These are phyloP conservation scores for Bugulina stolonifera DNA, from an alignment of 2,888 invertebrate species.

Conservation along the genomic window DNA sequence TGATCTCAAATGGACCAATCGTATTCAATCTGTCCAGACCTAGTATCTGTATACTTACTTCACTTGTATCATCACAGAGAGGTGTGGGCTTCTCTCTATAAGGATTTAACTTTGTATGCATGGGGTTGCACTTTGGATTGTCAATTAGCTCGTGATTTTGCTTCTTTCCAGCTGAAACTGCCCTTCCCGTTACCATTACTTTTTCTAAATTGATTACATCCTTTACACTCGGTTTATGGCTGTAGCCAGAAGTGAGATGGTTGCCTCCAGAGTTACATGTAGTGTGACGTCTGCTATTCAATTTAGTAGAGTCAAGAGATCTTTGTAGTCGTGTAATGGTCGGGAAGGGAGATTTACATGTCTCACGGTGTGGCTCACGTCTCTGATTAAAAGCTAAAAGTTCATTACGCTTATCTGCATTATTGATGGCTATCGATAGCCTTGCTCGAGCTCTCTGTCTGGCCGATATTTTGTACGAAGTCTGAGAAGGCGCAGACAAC, in stretches of 20 bases:
- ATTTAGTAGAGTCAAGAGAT: neutral
- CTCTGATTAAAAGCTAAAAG: conserved; percentile 8
- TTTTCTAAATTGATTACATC: neutral
- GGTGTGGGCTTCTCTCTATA: neutral
- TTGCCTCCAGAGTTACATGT: too few relatives aligned
- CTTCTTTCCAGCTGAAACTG: neutral
- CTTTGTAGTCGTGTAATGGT: neutral
- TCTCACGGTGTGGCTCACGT: neutral
- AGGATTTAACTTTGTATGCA: neutral
- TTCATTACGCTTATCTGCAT: too few relatives aligned
- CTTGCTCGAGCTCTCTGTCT: conserved; percentile 13
- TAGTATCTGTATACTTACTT: neutral
- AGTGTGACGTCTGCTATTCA: neutral
- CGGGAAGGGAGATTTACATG: conserved; percentile 2
- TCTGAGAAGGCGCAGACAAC: neutral
- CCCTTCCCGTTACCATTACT: neutral
- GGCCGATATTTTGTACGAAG: neutral
- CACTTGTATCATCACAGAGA: neutral
- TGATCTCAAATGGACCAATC: conserved; percentile 11
- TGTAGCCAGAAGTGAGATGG: neutral
- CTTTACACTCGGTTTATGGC: neutral
- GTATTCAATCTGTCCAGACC: neutral
- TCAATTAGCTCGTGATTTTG: neutral
- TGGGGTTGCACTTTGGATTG: neutral
- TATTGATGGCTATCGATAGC: neutral